Evolutionary conservation across 1,140 invertebrate species (phyloP).

Genomic region (Pogonognathellus flavescens): DNA sequence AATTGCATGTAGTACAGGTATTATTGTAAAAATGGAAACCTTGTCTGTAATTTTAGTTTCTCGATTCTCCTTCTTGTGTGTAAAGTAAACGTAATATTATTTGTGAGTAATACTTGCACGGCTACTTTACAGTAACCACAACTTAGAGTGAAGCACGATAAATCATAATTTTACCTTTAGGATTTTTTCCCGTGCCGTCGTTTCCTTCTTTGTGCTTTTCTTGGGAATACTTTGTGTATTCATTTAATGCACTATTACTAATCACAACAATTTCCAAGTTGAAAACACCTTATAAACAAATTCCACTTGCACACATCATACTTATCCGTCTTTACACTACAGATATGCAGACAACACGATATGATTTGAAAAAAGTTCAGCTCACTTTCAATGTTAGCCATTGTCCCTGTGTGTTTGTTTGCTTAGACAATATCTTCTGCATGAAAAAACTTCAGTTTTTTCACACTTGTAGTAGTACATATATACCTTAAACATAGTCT

Average conservation of each 20-base stretch:
- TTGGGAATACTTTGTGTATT: background rate
- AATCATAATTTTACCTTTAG: constrained; percentile 29
- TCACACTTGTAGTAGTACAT: background rate
- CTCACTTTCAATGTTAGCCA: background rate
- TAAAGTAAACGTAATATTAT: too few relatives aligned
- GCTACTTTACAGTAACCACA: background rate
- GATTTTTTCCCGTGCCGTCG: constrained; percentile 31
- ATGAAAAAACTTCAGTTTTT: background rate
- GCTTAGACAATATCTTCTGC: background rate
- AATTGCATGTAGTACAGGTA: background rate
- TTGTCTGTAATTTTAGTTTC: too few relatives aligned
- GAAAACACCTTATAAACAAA: too few relatives aligned
- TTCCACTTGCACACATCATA: too few relatives aligned
- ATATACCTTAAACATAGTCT: background rate
- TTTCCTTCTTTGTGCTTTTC: constrained; percentile 18
- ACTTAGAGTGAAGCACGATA: background rate
- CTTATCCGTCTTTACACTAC: background rate
- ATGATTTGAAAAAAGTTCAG: background rate
- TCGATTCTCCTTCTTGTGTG: too few relatives aligned
- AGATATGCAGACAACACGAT: background rate
- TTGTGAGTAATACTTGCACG: too few relatives aligned
- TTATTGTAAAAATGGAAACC: background rate
- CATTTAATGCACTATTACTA: background rate
- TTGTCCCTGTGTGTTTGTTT: background rate
- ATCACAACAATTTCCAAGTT: too few relatives aligned